Percentiles rank a stretch among this genome's conserved stretches.
These are phyloP conservation scores for Rhodeus uyekii DNA, from an alignment of 2,797 vertebrate genomes.

Conservation along the genomic window DNA sequence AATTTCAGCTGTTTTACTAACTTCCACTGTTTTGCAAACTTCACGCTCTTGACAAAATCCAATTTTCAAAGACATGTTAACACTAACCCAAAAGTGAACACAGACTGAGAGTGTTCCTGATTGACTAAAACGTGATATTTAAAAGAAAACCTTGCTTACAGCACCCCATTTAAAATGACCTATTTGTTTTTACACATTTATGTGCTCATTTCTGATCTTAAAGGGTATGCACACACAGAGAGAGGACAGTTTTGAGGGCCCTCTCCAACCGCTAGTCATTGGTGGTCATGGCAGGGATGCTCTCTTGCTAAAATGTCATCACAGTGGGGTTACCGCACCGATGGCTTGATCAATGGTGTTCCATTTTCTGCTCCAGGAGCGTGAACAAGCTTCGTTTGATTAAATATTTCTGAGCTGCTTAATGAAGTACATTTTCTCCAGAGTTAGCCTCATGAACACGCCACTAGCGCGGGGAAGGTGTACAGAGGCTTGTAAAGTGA, in stretches of 20 bases:
- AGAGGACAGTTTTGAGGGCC: not conserved
- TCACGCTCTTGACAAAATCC: not conserved
- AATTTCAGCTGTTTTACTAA: not conserved
- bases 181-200: conserved; percentile 4
- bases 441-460: conserved; percentile 63
- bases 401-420: conserved; percentile 73
- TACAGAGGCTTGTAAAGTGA: conserved; percentile 40
- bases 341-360: conserved; percentile 75
- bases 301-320: conserved; percentile 75
- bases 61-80: not conserved
- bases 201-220: conserved; percentile 11
- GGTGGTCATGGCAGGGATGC: conserved; percentile 64
- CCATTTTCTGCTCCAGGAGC: conserved; percentile 52
- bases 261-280: conserved; percentile 24
- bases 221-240: conserved; percentile 24
- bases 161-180: conserved; percentile 51
- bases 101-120: not conserved
- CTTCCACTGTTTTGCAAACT: not conserved
- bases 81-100: not conserved
- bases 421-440: conserved; percentile 73
- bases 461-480: conserved; percentile 37
- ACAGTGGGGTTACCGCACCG: conserved; percentile 67
- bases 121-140: not conserved
- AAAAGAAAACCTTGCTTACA: not conserved
- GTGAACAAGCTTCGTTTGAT: conserved; percentile 71